Percentiles rank a stretch among this genome's conserved stretches.
Conservation (phyloP, 2,888 invertebrate species). For the Unio delphinus region DNA sequence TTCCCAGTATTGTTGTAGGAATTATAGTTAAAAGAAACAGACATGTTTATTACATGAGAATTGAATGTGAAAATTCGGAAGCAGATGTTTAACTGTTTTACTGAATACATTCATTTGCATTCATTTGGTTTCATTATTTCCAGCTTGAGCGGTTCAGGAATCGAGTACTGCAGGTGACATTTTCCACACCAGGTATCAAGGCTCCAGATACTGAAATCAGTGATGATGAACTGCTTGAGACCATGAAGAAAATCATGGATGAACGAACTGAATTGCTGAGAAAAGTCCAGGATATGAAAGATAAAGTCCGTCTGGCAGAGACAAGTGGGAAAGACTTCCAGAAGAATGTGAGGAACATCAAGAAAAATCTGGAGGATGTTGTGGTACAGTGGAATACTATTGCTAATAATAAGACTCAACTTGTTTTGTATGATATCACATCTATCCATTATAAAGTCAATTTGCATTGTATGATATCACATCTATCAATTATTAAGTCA, state of each 20-base stretch:
- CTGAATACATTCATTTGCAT: too few relatives aligned
- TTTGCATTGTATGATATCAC: too few relatives aligned
- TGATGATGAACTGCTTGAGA: constrained; percentile 65
- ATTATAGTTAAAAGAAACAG: too few relatives aligned
- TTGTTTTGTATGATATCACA: background rate
- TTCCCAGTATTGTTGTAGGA: too few relatives aligned
- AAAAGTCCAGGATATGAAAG: constrained; percentile 57
- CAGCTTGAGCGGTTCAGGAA: constrained; percentile 68
- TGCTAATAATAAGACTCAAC: background rate
- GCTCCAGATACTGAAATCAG: constrained; percentile 64
- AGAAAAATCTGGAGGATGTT: constrained; percentile 55
- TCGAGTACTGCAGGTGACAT: constrained; percentile 67
- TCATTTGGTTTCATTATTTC: constrained; percentile 7
- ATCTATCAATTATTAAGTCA: too few relatives aligned
- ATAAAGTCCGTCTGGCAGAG: constrained; percentile 49
- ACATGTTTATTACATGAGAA: too few relatives aligned
- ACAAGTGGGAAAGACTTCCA: constrained; percentile 50
- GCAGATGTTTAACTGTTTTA: too few relatives aligned
- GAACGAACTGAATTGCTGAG: constrained; percentile 57
- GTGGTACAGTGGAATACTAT: constrained; percentile 45
- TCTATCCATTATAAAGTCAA: too few relatives aligned
- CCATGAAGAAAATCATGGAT: constrained; percentile 62
- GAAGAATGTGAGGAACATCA: constrained; percentile 54
- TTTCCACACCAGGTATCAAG: constrained; percentile 65
- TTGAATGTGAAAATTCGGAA: too few relatives aligned